A percentile compares a stretch with the other conserved stretches of the same genome.
phyloP scores from a whole-genome alignment of 2,797 vertebrate genomes.

The Oreortyx pictus region DNA sequence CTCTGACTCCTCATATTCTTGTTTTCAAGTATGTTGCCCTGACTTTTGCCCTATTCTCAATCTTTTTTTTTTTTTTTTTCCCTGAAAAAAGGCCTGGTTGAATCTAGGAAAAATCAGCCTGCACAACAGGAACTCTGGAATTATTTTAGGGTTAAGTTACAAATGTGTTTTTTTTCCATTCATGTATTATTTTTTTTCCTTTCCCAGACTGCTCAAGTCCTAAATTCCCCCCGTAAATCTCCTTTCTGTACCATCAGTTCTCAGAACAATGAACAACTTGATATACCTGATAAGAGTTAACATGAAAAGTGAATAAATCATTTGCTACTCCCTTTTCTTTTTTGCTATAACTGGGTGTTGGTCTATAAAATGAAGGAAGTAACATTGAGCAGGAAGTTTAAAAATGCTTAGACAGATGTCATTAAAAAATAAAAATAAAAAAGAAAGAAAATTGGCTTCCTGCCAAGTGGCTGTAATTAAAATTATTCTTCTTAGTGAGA shows the following conservation, averaged over 20 bases:
- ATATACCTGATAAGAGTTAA: slow-evolving; percentile 70
- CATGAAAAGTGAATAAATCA: slow-evolving; percentile 59
- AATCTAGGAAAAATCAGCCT: slow-evolving; percentile 11
- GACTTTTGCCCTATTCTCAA: background rate
- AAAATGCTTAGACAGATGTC: slow-evolving; percentile 72
- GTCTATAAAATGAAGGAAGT: slow-evolving; percentile 71
- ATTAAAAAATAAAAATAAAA: slow-evolving; percentile 36
- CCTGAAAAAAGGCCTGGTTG: fast-evolving
- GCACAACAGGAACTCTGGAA: background rate
- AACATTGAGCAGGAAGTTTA: slow-evolving; percentile 70
- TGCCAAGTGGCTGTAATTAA: slow-evolving; percentile 73
- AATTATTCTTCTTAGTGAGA: slow-evolving; percentile 70
- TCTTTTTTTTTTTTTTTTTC: background rate
- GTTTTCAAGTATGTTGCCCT: background rate
- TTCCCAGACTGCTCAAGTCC: slow-evolving; percentile 43
- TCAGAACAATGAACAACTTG: slow-evolving; percentile 62
- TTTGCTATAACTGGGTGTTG: slow-evolving; percentile 64
- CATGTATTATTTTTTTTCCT: background rate
- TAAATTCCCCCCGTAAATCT: slow-evolving; percentile 58
- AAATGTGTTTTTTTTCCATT: slow-evolving; percentile 20
- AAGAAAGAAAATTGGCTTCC: slow-evolving; percentile 47
- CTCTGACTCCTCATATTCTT: background rate
- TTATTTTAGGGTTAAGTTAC: slow-evolving; percentile 61
- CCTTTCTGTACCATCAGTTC: slow-evolving; percentile 54
- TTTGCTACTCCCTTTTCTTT: slow-evolving; percentile 58